These are phyloP conservation scores for Apeira syringaria DNA, from an alignment of 2,888 invertebrate genomes.

Conservation along the genomic window DNA sequence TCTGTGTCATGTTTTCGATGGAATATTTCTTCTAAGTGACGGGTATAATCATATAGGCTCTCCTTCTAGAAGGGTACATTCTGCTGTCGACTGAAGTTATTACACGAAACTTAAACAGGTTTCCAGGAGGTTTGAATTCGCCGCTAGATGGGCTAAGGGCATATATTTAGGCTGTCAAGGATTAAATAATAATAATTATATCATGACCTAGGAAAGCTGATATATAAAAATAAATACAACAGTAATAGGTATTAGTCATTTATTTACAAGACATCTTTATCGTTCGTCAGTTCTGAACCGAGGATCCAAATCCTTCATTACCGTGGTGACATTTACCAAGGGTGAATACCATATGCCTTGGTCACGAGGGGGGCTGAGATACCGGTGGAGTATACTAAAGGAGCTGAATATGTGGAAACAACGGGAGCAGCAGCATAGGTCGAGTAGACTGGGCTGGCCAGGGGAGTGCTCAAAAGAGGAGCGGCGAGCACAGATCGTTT, in stretches of 20 bases:
- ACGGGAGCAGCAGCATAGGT: constrained; percentile 49
- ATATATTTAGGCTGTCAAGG: too few species aligned
- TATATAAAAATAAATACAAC: background rate
- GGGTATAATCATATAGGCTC: too few species aligned
- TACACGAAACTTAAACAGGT: too few species aligned
- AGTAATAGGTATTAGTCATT: constrained; percentile 28
- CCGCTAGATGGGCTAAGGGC: too few species aligned
- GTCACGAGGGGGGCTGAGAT: constrained; percentile 51
- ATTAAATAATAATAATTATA: too few species aligned
- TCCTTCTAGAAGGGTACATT: too few species aligned
- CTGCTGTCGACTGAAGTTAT: too few species aligned
- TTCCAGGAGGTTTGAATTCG: too few species aligned
- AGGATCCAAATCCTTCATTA: constrained; percentile 48
- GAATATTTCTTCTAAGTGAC: too few species aligned
- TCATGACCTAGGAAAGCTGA: too few species aligned
- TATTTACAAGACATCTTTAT: constrained; percentile 51
- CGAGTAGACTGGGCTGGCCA: constrained; percentile 48
- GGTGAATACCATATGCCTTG: constrained; percentile 62
- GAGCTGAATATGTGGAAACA: constrained; percentile 51
- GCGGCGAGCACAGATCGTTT: constrained; percentile 63
- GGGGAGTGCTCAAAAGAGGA: constrained; percentile 28
- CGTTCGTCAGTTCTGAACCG: constrained; percentile 58
- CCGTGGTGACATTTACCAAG: constrained; percentile 60
- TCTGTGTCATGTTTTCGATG: too few species aligned
- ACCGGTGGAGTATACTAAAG: constrained; percentile 48